These are phyloP conservation scores for Ruditapes philippinarum DNA, from an alignment of 1,140 invertebrate genomes.

Conservation along the genomic window DNA sequence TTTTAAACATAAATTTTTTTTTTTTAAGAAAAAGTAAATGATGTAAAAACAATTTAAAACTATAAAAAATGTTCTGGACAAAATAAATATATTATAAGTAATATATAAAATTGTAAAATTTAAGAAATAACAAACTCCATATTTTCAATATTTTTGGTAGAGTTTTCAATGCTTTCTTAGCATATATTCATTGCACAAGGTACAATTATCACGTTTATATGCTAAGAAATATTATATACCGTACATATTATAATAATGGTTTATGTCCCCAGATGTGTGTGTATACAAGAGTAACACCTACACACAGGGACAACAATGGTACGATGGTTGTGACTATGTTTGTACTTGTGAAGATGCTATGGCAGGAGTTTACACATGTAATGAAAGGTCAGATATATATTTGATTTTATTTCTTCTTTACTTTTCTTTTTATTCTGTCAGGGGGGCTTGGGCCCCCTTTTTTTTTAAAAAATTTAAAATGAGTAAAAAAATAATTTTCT, in stretches of 20 bases:
- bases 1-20: too few species aligned
- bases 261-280: constrained; percentile 73
- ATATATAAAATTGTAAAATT: neutral
- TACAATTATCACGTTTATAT: neutral
- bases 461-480: neutral
- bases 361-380: constrained; percentile 76
- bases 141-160: too few species aligned
- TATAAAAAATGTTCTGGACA: too few species aligned
- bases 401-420: neutral
- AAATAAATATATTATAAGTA: too few species aligned
- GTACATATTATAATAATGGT: neutral
- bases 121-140: too few species aligned
- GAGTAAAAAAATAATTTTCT: neutral
- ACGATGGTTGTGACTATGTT: constrained; percentile 76
- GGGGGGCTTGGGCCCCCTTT: neutral
- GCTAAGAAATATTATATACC: neutral
- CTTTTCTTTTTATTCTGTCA: neutral
- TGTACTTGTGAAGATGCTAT: constrained; percentile 77
- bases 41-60: too few species aligned
- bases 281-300: constrained; percentile 77
- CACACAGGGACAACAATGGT: constrained; percentile 78
- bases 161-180: neutral
- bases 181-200: neutral
- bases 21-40: too few species aligned
- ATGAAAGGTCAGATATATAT: constrained; percentile 72